These are phyloP conservation scores for Diloba caeruleocephala DNA, from an alignment of 2,888 invertebrate genomes.

Conservation along the genomic window DNA sequence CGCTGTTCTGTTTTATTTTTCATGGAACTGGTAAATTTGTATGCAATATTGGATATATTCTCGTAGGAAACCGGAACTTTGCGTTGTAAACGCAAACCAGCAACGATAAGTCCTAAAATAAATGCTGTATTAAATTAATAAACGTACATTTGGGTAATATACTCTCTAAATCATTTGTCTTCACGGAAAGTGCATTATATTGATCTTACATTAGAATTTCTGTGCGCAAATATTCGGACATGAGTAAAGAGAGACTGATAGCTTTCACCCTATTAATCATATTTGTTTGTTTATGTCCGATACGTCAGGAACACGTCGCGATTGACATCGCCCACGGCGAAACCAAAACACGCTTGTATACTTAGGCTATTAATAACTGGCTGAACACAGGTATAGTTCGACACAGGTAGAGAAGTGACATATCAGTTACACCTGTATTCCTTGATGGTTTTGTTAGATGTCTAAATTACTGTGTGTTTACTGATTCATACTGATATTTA, in stretches of 20 bases:
- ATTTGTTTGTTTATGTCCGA: constrained; percentile 38
- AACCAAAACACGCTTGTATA: constrained; percentile 20
- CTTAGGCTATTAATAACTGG: constrained; percentile 21
- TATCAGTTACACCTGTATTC: not conserved
- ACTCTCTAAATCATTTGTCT: constrained; percentile 6
- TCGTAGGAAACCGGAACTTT: constrained; percentile 6
- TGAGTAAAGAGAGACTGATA: constrained; percentile 25
- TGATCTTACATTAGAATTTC: constrained; percentile 33
- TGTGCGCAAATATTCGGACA: constrained; percentile 30
- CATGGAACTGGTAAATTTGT: constrained; percentile 19
- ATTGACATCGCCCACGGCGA: constrained; percentile 23
- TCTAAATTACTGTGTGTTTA: too few species aligned
- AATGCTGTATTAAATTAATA: too few species aligned
- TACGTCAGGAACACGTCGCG: constrained; percentile 15
- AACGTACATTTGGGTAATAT: not conserved
- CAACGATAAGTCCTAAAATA: too few species aligned
- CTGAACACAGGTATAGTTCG: constrained; percentile 3
- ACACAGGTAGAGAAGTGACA: constrained; percentile 5
- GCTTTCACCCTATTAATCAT: constrained; percentile 47
- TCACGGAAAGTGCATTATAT: constrained; percentile 20
- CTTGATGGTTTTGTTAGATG: not conserved
- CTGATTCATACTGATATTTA: not conserved
- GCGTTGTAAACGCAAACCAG: too few species aligned
- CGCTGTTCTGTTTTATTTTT: constrained; percentile 19
- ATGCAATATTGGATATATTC: constrained; percentile 1